A percentile compares a stretch with the other conserved stretches of the same genome.
Evolutionary conservation across 2,797 vertebrate species (phyloP).

Genomic region (Centropyge bicolor): DNA sequence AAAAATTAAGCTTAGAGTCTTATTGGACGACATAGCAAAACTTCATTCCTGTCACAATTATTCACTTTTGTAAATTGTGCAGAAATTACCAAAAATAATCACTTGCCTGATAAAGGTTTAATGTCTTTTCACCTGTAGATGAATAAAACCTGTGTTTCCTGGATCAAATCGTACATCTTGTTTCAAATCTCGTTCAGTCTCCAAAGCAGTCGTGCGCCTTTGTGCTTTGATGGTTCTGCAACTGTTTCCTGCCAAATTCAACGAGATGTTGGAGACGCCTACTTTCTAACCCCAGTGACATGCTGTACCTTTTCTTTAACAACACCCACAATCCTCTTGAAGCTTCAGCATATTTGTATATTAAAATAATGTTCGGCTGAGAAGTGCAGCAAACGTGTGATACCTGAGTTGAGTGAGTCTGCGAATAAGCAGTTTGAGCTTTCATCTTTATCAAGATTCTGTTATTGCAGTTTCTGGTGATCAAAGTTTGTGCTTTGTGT

Average conservation of each 20-base stretch:
- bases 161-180: no score
- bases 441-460: neutral
- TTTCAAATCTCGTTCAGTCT: no score
- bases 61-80: no score
- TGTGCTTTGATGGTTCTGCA: no score
- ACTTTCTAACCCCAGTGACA: slow-evolving; percentile 9
- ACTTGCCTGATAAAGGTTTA: no score
- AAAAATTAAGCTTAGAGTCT: no score
- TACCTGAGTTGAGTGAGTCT: neutral
- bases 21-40: no score
- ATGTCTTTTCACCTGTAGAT: no score
- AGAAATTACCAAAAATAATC: no score
- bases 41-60: no score
- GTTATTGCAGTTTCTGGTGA: neutral
- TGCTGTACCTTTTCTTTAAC: neutral
- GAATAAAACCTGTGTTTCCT: no score
- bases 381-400: neutral
- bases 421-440: neutral
- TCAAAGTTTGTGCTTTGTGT: neutral
- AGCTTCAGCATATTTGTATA: neutral
- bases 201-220: no score
- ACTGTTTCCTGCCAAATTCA: neutral
- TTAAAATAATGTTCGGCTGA: neutral
- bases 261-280: neutral
- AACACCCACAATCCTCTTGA: slow-evolving; percentile 4